Evolutionary conservation across 2,113 vertebrate genomes (phyloP).

Genomic region (Tonatia bakeri): DNA sequence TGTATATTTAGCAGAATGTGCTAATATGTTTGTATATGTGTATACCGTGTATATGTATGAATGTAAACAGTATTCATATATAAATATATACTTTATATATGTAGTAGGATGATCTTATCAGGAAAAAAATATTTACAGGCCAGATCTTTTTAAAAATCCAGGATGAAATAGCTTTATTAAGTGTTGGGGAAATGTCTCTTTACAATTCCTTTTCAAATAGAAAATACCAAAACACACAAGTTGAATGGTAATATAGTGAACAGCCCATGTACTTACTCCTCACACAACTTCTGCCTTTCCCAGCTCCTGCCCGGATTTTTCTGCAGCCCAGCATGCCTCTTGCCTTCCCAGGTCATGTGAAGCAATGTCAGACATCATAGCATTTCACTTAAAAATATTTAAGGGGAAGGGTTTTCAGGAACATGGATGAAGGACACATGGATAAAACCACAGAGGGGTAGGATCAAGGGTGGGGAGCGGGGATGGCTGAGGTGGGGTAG

Average conservation of each 20-base stretch:
- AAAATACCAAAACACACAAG: not conserved
- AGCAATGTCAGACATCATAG: not conserved
- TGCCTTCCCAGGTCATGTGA: not conserved
- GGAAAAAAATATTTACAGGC: not conserved
- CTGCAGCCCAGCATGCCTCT: not conserved
- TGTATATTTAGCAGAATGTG: not conserved
- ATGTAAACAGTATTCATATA: not conserved
- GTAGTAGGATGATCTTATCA: not conserved
- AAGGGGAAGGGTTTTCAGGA: too few relatives aligned
- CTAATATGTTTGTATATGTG: not conserved
- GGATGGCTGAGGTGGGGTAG: too few relatives aligned
- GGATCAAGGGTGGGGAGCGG: too few relatives aligned
- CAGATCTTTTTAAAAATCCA: not conserved
- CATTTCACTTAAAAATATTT: slow-evolving; percentile 26
- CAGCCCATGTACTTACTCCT: not conserved
- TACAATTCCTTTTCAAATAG: not conserved
- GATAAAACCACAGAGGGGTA: too few relatives aligned
- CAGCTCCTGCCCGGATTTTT: not conserved
- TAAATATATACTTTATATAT: not conserved
- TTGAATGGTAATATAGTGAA: not conserved
- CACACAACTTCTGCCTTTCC: not conserved
- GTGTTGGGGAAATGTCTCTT: not conserved
- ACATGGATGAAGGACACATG: too few relatives aligned
- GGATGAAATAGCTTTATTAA: not conserved
- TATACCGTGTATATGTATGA: not conserved